Conservation (phyloP, 2,888 invertebrate species). For the Tetragnatha montana region DNA sequence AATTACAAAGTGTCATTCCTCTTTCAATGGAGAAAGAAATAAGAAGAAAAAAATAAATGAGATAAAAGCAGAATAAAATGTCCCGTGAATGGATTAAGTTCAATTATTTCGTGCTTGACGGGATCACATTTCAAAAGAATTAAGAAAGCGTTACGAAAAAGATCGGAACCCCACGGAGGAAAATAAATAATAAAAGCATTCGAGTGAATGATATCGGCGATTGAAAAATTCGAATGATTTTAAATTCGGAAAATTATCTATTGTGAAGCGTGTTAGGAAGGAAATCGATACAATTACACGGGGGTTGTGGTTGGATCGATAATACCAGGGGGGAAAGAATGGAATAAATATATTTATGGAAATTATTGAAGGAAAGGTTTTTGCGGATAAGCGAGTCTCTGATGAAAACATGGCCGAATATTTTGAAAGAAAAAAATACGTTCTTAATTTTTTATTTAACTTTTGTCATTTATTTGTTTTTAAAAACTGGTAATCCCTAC, state of each 20-base stretch:
- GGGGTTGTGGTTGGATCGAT: background rate
- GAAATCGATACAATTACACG: background rate
- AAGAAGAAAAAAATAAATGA: conserved; percentile 8
- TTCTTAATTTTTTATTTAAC: too few species aligned
- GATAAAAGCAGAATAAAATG: conserved; percentile 19
- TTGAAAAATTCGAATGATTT: conserved; percentile 35
- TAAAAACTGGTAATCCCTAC: too few species aligned
- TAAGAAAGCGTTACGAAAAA: conserved; percentile 12
- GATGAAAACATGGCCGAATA: background rate
- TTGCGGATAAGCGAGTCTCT: background rate
- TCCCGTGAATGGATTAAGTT: conserved; percentile 48
- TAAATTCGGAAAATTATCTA: conserved; percentile 29
- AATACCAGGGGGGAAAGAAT: background rate
- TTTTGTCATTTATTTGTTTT: too few species aligned
- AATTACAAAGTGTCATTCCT: conserved; percentile 49
- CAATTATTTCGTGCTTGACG: conserved; percentile 56
- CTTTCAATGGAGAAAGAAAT: background rate
- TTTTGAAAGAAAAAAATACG: background rate
- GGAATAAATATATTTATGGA: background rate
- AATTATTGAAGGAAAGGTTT: background rate
- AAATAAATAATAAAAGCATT: conserved; percentile 22
- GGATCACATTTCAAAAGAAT: conserved; percentile 48
- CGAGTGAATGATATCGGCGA: conserved; percentile 17
- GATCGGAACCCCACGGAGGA: background rate
- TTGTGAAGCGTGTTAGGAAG: background rate